Conservation (phyloP, 2,113 vertebrate species). For the Oophaga pumilio region DNA sequence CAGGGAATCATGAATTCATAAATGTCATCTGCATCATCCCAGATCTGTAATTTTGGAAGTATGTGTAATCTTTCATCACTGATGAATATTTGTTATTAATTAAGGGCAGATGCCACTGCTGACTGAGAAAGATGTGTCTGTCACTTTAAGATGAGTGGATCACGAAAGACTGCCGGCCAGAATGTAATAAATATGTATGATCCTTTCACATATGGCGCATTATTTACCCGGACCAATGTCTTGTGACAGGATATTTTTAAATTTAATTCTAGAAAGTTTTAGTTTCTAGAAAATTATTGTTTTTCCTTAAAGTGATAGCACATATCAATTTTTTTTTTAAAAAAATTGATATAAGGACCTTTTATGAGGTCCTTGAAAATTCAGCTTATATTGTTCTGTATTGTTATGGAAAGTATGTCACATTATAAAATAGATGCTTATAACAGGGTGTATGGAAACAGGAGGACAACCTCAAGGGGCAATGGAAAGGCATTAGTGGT, state of each 20-base stretch:
- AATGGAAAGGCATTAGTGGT: no score
- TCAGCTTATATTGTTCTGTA: neutral
- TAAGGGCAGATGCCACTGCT: neutral
- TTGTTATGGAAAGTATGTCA: no score
- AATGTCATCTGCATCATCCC: neutral
- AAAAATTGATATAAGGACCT: no score
- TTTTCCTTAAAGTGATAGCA: neutral
- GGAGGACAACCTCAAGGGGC: no score
- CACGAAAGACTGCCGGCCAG: neutral
- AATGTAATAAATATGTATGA: conserved; percentile 10
- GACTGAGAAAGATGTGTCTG: neutral
- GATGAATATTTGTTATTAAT: neutral
- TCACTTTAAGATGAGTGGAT: neutral
- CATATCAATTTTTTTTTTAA: no score
- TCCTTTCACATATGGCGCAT: neutral
- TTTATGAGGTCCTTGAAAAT: no score
- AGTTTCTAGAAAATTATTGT: neutral
- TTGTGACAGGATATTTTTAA: neutral
- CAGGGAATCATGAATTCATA: neutral
- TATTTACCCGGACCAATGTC: neutral
- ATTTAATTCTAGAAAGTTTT: neutral
- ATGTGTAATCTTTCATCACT: neutral
- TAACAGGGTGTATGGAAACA: no score
- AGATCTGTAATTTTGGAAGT: neutral
- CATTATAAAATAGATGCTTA: no score